Base-by-base conservation (phyloP, 2,113 vertebrate genomes). In the Empidonax alnorum region DNA sequence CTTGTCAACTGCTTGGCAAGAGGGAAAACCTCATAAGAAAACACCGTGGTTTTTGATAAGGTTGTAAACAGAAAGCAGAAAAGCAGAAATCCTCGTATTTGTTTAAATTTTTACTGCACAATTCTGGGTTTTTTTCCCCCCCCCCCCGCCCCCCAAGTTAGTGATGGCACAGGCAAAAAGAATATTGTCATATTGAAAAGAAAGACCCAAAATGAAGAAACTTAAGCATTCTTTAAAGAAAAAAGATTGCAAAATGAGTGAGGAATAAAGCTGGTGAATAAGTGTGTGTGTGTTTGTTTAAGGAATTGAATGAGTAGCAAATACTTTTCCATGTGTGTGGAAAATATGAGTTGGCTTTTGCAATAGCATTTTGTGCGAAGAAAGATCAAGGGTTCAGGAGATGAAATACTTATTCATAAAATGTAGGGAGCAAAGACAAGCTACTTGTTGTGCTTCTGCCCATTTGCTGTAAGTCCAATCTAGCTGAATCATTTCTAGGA, bases 401-500 rank as follows among this genome's bases (percentile, higher is more conserved):
- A 92, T 95, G 95, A 93, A 95, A 94, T 89, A 93, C 90, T 95
- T 96, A 95, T 89, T 96, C 88, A 93, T 95, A 92, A 95, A 93
- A 94, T 3, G 17, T 62, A 81, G 65, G 80, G 92, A 95, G 91
- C 73, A 93, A 89, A 97, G 83, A 96, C 93, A 96, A 84, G 83
- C 90, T 93, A 58, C 94, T 97, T 95, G 79, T 93, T 94, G 80
- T 95, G 88, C 65, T 93, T 91, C 80, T 95, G 80, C 80, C 76
- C 25, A 1, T 81, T 94, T 94, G 88, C 96, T 90, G 14, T 81
- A 84, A 85, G 73, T 95, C 52, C 86, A 56, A 6, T 84, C 82
- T 90, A 69, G 88, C 83, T 95, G 93, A 96, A 96, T 96, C 94
- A 95, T 89, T 96, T 94, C 90, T 96, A 97, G 96, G 93, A 96